A percentile compares a stretch with the other conserved stretches of the same genome.
Evolutionary conservation across 2,113 vertebrate genomes (phyloP).

Genomic region (Turdus rufiventris): DNA sequence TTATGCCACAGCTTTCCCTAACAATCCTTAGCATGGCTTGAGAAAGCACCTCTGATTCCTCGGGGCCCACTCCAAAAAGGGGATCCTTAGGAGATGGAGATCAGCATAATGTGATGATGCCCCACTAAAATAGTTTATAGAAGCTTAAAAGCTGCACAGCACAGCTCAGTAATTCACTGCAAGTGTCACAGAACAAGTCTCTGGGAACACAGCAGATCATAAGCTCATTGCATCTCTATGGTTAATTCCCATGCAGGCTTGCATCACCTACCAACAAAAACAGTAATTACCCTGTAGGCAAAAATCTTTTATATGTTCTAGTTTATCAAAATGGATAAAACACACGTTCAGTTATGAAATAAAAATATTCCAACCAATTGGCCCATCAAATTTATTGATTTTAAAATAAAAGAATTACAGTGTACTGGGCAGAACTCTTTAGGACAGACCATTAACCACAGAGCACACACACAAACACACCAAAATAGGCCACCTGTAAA

Average conservation of each 20-base stretch:
- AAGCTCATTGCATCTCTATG: background rate
- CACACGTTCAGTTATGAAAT: background rate
- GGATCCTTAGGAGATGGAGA: background rate
- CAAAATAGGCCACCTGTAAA: background rate
- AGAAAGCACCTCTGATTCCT: background rate
- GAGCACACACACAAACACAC: background rate
- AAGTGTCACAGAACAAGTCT: background rate
- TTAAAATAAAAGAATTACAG: background rate
- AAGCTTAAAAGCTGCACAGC: background rate
- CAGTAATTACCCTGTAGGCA: background rate
- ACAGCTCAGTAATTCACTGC: background rate
- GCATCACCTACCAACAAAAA: background rate
- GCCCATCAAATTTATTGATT: background rate
- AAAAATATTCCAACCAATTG: background rate
- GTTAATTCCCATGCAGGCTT: background rate
- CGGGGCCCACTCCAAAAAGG: background rate
- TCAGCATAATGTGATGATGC: rapidly evolving
- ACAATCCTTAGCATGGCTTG: background rate
- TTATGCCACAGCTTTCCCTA: background rate
- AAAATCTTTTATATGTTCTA: background rate
- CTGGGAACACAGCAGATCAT: background rate
- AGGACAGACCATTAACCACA: background rate
- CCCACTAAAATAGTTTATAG: background rate
- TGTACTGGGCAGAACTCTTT: background rate
- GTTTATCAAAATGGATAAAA: background rate